Evolutionary conservation across 2,113 vertebrate species (phyloP).

Genomic region (Tyrannus savana): DNA sequence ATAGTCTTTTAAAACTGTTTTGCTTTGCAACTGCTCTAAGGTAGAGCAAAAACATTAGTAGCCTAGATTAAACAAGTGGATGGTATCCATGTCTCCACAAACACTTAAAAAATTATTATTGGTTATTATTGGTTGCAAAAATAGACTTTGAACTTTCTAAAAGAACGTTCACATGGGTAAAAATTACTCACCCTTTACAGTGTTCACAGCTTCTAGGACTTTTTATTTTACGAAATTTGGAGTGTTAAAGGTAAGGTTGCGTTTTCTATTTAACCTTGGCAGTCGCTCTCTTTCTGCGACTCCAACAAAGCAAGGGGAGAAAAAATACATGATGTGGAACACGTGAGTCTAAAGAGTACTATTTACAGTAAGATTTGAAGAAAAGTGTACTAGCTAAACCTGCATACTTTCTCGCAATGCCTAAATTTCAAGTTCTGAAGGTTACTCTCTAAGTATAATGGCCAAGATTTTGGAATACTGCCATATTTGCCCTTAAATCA

Average conservation of each 20-base stretch:
- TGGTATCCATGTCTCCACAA: neutral
- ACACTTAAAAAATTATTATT: neutral
- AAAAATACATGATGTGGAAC: neutral
- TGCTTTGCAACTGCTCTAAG: neutral
- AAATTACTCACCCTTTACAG: neutral
- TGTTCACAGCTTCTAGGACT: neutral
- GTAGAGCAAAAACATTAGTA: neutral
- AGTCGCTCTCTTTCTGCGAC: neutral
- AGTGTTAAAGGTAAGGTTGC: neutral
- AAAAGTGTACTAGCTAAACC: neutral
- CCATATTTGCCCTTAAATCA: neutral
- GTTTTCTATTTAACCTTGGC: neutral
- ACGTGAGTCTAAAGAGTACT: neutral
- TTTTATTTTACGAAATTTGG: neutral
- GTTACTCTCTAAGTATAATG: neutral
- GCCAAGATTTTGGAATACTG: neutral
- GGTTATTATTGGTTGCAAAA: neutral
- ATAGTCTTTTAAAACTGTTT: neutral
- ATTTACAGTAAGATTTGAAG: neutral
- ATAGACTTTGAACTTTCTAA: neutral
- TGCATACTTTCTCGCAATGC: neutral
- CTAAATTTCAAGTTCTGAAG: neutral
- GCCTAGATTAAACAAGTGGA: neutral
- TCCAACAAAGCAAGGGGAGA: neutral
- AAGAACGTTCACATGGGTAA: neutral